Percentiles rank a stretch among this genome's conserved stretches.
phyloP scores from a whole-genome alignment of 2,113 vertebrate species.

The Theristicus caerulescens region DNA sequence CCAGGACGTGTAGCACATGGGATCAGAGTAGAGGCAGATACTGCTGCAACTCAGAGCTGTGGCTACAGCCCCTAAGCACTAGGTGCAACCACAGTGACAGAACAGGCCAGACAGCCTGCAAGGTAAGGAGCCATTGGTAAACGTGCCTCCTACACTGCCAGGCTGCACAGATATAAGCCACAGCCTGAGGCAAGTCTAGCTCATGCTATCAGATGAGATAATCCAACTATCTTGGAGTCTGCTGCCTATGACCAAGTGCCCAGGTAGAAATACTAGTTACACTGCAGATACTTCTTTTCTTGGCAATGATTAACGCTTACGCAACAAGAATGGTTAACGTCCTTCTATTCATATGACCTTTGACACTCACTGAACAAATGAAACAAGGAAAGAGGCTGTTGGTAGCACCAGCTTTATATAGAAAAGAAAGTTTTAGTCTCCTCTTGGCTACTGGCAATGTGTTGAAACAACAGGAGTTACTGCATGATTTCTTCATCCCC shows the following conservation, averaged over 20 bases:
- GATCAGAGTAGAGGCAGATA: not conserved
- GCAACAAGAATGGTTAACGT: not conserved
- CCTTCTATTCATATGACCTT: not conserved
- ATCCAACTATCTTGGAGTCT: not conserved
- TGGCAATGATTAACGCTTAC: not conserved
- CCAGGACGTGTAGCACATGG: accelerated
- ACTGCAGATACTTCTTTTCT: not conserved
- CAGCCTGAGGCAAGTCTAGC: not conserved
- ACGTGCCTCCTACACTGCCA: not conserved
- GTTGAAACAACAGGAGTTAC: not conserved
- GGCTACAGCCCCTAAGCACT: not conserved
- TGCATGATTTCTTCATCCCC: not conserved
- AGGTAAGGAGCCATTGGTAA: not conserved
- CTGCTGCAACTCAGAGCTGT: not conserved
- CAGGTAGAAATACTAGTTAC: not conserved
- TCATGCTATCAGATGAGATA: not conserved
- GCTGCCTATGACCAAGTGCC: not conserved
- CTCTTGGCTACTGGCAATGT: not conserved
- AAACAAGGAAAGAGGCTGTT: not conserved
- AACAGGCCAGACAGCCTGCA: not conserved
- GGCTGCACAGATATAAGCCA: not conserved
- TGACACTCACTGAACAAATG: not conserved
- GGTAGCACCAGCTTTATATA: not conserved
- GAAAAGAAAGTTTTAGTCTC: not conserved
- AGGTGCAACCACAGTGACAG: not conserved